Evolutionary conservation across 2,888 invertebrate species (phyloP), one percentile per base, ranked within the genome.

Genomic region (Silvanus unidentatus): DNA sequence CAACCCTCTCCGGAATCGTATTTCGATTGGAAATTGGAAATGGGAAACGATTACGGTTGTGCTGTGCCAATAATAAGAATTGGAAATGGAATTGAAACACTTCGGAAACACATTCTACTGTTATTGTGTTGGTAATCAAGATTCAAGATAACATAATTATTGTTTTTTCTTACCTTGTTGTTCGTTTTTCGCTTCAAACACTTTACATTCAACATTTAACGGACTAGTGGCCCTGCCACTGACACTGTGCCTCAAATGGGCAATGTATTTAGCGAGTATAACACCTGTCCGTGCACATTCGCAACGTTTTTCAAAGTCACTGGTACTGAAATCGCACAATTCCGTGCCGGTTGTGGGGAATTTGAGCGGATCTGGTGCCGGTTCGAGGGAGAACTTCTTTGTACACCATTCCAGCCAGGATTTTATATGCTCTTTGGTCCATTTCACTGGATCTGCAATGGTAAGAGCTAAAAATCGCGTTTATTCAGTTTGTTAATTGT

Each of bases 371-470:
- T 75, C 74, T 29, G 80, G 79, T 48, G 70, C 62, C 4, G 78
- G 78, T 37, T 73, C 71, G 47, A 84, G 73, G 30, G 77, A 71
- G 59, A 83, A 82, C 56, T 78, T 77, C 42, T 73, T 73, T 22
- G 76, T 73, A 57, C 79, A 76, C 82, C 83, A 84, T 34, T 69
- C 67, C 37, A 84, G 66, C 84, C 83, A 84, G 38, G 75, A 74
- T 45, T 69, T 68, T 49, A 84, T 78, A 64, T 84, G 77, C 22
- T 68, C 69, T 11, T 69, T 60, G 47, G 71, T 76, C 84, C 84
- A 84, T 62, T 78, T 79, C 40, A 75, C 72, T 16, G 83, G 82
- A 75, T 84, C 82, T 79, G 3, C 8, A 22, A 3, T 8, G 3
- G 32, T 8, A 32, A n/a, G 32, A 32, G n/a, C 32, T 32, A 32